Conservation (phyloP, 53 echinoderm and acorn worm species). For the Arbacia lixula region DNA sequence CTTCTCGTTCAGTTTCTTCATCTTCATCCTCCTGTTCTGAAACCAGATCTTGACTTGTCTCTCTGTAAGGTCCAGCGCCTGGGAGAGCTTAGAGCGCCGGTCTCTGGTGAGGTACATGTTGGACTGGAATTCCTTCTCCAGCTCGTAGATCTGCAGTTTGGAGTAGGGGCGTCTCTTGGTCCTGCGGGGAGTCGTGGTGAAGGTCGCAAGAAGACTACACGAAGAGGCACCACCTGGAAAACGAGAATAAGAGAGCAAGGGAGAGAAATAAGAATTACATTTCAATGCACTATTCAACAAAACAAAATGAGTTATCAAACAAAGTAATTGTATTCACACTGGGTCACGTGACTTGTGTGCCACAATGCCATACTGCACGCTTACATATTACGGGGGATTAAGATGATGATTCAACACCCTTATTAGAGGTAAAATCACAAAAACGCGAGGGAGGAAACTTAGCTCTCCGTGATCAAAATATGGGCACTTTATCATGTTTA, state of each 20-base stretch:
- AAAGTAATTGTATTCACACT: no score
- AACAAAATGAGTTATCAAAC: no score
- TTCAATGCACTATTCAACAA: background rate
- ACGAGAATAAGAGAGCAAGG: background rate
- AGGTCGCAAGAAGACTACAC: slow-evolving; percentile 90
- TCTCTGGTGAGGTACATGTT: slow-evolving; percentile 97
- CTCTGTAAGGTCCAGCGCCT: slow-evolving; percentile 86
- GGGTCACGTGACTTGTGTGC: no score
- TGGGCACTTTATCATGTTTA: no score
- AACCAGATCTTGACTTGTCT: slow-evolving; percentile 99
- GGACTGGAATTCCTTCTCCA: slow-evolving; percentile 94
- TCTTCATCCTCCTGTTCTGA: slow-evolving; percentile 97
- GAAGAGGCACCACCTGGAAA: slow-evolving; percentile 81
- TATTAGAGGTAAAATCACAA: no score
- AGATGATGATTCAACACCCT: no score
- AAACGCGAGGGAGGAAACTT: no score
- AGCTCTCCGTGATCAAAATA: no score
- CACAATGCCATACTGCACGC: no score
- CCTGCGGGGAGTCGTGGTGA: slow-evolving; percentile 92
- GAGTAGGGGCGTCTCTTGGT: slow-evolving; percentile 97
- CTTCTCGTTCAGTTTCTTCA: slow-evolving; percentile 90
- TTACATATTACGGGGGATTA: no score
- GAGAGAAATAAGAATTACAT: background rate
- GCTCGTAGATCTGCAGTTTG: slow-evolving; percentile 95
- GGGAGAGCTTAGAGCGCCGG: slow-evolving; percentile 86